Percentiles rank a stretch among this genome's conserved stretches.
Evolutionary conservation across 2,888 invertebrate species (phyloP).

Genomic region (Epinotia bilunana): DNA sequence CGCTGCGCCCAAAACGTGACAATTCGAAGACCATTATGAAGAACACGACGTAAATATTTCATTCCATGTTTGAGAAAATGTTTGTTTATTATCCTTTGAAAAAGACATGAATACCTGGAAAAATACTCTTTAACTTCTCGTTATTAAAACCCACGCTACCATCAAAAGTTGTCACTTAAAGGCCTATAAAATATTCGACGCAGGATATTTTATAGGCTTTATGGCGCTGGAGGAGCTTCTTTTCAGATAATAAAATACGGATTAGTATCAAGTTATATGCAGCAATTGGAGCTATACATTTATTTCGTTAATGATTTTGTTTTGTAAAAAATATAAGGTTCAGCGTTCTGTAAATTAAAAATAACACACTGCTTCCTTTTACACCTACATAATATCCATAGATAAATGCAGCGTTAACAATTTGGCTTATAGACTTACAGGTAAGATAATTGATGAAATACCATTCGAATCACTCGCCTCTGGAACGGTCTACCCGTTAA

Average conservation of each 20-base stretch:
- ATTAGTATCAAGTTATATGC: conserved; percentile 69
- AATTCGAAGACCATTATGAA: too few species aligned
- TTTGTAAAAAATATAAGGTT: neutral
- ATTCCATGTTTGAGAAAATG: too few species aligned
- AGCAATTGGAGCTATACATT: conserved; percentile 48
- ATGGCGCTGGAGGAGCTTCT: conserved; percentile 65
- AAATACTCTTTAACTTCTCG: conserved; percentile 22
- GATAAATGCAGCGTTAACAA: too few species aligned
- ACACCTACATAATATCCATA: too few species aligned
- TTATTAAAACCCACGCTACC: conserved; percentile 22
- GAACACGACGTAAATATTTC: too few species aligned
- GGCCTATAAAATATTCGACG: conserved; percentile 57
- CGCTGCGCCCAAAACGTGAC: too few species aligned
- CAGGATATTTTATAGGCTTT: conserved; percentile 7
- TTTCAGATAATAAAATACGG: conserved; percentile 69
- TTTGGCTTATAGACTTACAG: too few species aligned
- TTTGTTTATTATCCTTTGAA: too few species aligned
- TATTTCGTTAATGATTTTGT: conserved; percentile 4
- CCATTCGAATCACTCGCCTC: too few species aligned
- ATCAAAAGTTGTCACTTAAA: conserved; percentile 65
- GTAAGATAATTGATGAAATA: too few species aligned
- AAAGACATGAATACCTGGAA: neutral
- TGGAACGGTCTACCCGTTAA: too few species aligned
- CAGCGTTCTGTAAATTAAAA: neutral
- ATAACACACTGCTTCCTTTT: too few species aligned